Evolutionary conservation across 2,113 vertebrate species (phyloP).

Genomic region (Mesoclemmys tuberculata): DNA sequence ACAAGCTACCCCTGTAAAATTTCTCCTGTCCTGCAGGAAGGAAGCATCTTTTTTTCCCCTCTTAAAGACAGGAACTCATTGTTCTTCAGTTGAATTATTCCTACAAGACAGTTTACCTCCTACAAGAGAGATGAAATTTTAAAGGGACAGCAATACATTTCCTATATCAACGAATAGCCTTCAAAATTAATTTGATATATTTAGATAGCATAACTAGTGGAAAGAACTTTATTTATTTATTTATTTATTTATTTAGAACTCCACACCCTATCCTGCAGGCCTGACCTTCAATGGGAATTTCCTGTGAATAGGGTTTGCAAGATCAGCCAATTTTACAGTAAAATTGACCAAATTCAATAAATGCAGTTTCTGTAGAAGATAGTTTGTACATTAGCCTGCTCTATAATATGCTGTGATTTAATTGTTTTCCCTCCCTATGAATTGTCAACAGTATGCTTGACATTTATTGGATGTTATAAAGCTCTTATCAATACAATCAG

Average conservation of each 20-base stretch:
- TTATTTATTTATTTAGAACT: not conserved
- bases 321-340: not conserved
- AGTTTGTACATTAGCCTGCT: not conserved
- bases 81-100: constrained; percentile 14
- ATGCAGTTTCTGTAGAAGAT: not conserved
- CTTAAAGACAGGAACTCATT: not conserved
- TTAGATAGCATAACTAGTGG: not conserved
- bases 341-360: not conserved
- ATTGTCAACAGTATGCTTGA: not conserved
- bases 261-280: not conserved
- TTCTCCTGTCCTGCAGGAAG: accelerated
- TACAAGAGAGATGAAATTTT: not conserved
- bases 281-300: not conserved
- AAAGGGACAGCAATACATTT: not conserved
- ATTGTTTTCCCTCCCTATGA: not conserved
- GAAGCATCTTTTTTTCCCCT: accelerated
- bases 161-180: not conserved
- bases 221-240: not conserved
- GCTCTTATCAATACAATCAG: not conserved
- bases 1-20: not conserved
- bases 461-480: not conserved
- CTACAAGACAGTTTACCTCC: not conserved
- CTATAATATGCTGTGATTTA: not conserved
- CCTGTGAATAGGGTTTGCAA: not conserved
- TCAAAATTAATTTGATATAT: not conserved